These are phyloP conservation scores for Entomobrya multifasciata DNA, from an alignment of 2,888 invertebrate genomes.

Conservation along the genomic window DNA sequence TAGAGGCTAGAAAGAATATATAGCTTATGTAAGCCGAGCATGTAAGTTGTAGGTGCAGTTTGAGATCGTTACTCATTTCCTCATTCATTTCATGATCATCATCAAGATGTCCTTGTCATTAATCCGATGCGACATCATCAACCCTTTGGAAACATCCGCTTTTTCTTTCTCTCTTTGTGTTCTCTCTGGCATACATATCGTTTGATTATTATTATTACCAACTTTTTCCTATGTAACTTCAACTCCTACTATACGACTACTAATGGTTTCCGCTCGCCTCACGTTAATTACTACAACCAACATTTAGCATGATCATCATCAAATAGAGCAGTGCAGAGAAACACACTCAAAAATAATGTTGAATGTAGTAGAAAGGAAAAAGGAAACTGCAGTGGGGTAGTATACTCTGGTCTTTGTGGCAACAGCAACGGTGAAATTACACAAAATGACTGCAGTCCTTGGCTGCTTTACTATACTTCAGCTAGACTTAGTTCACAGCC, in stretches of 20 bases:
- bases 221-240: not conserved
- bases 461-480: no score
- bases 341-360: not conserved
- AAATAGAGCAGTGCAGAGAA: not conserved
- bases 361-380: not conserved
- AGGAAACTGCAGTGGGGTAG: not conserved
- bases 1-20: not conserved
- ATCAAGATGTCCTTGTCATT: conserved; percentile 60
- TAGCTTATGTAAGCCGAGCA: not conserved
- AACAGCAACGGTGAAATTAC: not conserved
- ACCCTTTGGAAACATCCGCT: conserved; percentile 22
- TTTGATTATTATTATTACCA: conserved; percentile 24
- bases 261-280: conserved; percentile 47
- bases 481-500: no score
- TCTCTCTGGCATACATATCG: conserved; percentile 14
- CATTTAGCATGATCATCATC: not conserved
- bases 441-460: not conserved
- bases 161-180: not conserved
- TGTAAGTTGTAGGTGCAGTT: conserved; percentile 4
- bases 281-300: conserved; percentile 46
- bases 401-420: not conserved
- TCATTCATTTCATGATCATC: conserved; percentile 41
- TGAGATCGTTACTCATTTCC: conserved; percentile 65
- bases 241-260: conserved; percentile 12
- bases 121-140: conserved; percentile 51